phyloP scores from a whole-genome alignment of 2,113 vertebrate genomes.

The Aplodontia rufa region DNA sequence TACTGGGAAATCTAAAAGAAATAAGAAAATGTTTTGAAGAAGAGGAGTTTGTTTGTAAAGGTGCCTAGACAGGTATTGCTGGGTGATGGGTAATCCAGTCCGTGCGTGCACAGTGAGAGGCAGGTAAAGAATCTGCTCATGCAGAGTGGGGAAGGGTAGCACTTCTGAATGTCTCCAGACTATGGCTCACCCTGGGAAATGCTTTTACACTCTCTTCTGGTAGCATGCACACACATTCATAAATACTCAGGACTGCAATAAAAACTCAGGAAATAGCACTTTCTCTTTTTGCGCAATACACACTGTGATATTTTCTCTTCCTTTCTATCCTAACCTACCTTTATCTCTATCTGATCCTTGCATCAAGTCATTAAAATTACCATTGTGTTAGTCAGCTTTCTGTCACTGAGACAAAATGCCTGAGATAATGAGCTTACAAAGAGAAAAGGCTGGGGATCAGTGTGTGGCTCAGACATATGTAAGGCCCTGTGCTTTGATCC shows the following conservation, averaged over 20 bases:
- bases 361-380: neutral
- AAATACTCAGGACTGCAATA: neutral
- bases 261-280: neutral
- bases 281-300: neutral
- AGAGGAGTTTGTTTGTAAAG: conserved; percentile 6
- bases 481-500: no score
- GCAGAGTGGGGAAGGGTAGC: no score
- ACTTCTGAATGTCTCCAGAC: neutral
- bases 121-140: neutral
- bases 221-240: neutral
- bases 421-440: neutral
- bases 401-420: neutral
- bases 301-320: neutral
- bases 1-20: conserved; percentile 42
- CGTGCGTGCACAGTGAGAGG: neutral
- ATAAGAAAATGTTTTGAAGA: conserved; percentile 36
- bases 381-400: neutral
- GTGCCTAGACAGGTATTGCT: neutral
- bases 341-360: neutral
- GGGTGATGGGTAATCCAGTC: neutral
- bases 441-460: no score
- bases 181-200: neutral
- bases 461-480: no score
- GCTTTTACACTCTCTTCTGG: neutral
- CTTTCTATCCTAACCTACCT: neutral